phyloP scores from a whole-genome alignment of 2,888 invertebrate genomes.

The Plemyria rubiginata region DNA sequence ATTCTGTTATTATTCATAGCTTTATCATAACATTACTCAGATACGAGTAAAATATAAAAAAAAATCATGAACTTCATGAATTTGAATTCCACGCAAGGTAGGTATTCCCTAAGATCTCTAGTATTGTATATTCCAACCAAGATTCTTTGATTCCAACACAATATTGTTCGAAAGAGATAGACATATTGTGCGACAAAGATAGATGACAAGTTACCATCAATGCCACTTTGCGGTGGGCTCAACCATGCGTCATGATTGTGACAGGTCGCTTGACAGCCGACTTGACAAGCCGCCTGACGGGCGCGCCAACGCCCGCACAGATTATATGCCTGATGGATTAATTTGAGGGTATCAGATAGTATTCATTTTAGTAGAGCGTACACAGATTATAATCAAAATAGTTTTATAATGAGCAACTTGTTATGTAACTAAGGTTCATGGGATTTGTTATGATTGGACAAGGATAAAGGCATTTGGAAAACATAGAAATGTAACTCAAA shows the following conservation, averaged over 20 bases:
- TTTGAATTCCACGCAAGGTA: no score
- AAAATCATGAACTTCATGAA: no score
- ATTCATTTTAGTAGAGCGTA: conserved; percentile 55
- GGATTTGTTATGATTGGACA: conserved; percentile 40
- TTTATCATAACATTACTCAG: no score
- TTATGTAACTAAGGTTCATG: conserved; percentile 41
- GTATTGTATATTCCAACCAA: no score
- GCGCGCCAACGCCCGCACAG: conserved; percentile 60
- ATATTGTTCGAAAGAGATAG: background rate
- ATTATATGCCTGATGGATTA: conserved; percentile 81
- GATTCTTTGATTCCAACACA: no score
- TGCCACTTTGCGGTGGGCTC: conserved; percentile 67
- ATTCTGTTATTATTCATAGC: no score
- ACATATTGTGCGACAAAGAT: conserved; percentile 16
- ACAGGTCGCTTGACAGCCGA: conserved; percentile 71
- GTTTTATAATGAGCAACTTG: conserved; percentile 50
- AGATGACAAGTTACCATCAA: conserved; percentile 50
- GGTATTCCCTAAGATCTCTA: no score
- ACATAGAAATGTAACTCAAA: conserved; percentile 15
- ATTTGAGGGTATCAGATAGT: conserved; percentile 68
- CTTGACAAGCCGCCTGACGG: conserved; percentile 68
- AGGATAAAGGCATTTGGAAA: background rate
- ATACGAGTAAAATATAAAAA: no score
- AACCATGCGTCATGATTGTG: conserved; percentile 80
- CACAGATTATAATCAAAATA: conserved; percentile 59